These are phyloP conservation scores for Leucopsar rothschildi DNA, from an alignment of 2,113 vertebrate genomes.

Conservation along the genomic window DNA sequence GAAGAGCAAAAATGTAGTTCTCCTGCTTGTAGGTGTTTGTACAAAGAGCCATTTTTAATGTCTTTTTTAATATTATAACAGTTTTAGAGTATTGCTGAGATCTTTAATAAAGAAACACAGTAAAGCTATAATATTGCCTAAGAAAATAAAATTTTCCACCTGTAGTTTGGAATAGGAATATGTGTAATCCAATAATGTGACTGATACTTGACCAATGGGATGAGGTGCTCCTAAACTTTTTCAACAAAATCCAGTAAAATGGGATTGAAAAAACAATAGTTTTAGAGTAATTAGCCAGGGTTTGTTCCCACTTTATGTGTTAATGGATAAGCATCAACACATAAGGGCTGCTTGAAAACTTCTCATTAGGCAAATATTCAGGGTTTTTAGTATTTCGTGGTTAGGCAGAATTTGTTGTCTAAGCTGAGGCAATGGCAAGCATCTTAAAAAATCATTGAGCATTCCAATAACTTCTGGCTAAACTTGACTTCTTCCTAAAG, in stretches of 20 bases:
- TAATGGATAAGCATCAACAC: not conserved
- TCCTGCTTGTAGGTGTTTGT: not conserved
- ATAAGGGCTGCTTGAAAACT: conserved; percentile 19
- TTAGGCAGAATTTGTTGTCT: conserved; percentile 1
- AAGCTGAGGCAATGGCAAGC: not conserved
- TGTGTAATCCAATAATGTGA: not conserved
- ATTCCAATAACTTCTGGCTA: conserved; percentile 21
- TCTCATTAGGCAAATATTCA: not conserved
- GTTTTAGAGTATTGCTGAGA: not conserved
- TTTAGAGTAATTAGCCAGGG: not conserved
- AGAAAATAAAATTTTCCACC: not conserved
- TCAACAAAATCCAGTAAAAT: not conserved
- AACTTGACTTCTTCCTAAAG: not conserved
- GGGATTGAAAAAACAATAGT: not conserved
- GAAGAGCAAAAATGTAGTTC: not conserved
- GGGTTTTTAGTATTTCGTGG: not conserved
- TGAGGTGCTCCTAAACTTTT: not conserved
- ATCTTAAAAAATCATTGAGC: conserved; percentile 18
- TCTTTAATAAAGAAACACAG: not conserved
- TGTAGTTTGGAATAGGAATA: not conserved
- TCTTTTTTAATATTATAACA: not conserved
- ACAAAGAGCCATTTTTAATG: not conserved
- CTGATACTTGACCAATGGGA: not conserved
- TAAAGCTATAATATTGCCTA: not conserved
- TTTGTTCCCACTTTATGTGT: not conserved